A percentile compares a stretch with the other conserved stretches of the same genome.
These are phyloP conservation scores for Drosophila pachea DNA, from an alignment of 1,140 invertebrate genomes.

Conservation along the genomic window DNA sequence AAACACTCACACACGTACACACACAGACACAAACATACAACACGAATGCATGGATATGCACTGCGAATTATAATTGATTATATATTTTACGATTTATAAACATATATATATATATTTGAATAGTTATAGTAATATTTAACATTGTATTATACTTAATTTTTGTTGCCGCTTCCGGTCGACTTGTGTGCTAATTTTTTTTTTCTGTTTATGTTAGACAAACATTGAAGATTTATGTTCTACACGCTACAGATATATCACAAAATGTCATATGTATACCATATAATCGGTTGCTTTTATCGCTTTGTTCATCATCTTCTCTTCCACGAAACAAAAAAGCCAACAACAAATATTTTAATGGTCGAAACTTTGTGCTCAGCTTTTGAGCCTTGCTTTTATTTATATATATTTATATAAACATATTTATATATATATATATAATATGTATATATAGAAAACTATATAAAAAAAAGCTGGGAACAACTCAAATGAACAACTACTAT, in stretches of 20 bases:
- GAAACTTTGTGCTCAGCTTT: slow-evolving; percentile 18
- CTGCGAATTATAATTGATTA: slow-evolving; percentile 45
- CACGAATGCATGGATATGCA: slow-evolving; percentile 60
- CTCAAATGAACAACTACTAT: slow-evolving; percentile 49
- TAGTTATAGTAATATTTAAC: slow-evolving; percentile 41
- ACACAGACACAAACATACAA: slow-evolving; percentile 22
- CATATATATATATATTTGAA: slow-evolving; percentile 42
- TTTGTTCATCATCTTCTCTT: slow-evolving; percentile 29
- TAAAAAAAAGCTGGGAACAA: slow-evolving; percentile 18
- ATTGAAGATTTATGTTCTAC: slow-evolving; percentile 31
- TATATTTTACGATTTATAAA: slow-evolving; percentile 36
- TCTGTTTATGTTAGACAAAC: background rate
- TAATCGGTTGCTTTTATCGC: slow-evolving; percentile 47
- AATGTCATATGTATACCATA: slow-evolving; percentile 28
- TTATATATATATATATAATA: background rate
- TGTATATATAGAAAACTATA: slow-evolving; percentile 17
- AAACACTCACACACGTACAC: slow-evolving; percentile 20
- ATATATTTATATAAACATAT: background rate
- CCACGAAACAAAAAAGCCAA: slow-evolving; percentile 1
- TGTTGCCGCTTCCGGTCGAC: slow-evolving; percentile 42
- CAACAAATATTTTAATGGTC: slow-evolving; percentile 35
- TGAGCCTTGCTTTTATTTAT: slow-evolving; percentile 34
- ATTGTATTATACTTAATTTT: slow-evolving; percentile 57
- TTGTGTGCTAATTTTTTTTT: slow-evolving; percentile 52
- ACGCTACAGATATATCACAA: slow-evolving; percentile 15